Percentiles rank a stretch among this genome's conserved stretches.
Conservation (phyloP, 2,797 vertebrate species). For the Hippocampus kuda region DNA sequence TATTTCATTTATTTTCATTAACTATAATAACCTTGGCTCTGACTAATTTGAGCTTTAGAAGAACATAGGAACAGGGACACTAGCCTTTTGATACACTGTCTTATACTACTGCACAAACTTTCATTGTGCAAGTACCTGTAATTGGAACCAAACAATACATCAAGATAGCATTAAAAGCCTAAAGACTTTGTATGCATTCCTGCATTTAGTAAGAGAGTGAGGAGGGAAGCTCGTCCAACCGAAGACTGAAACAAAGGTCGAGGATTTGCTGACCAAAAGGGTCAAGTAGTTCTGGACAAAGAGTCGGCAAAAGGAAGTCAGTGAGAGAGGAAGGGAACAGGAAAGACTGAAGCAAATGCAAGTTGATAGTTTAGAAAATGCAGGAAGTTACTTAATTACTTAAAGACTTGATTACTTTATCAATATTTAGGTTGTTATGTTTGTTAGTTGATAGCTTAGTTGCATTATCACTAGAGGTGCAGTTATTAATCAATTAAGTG, state of each 20-base stretch:
- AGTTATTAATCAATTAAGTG: too few relatives aligned
- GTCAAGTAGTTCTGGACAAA: conserved; percentile 27
- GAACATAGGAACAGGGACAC: too few relatives aligned
- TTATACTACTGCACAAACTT: too few relatives aligned
- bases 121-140: too few relatives aligned
- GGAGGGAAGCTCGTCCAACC: not conserved
- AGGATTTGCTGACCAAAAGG: conserved; percentile 19
- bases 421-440: not conserved
- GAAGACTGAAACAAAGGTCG: conserved; percentile 23
- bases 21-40: too few relatives aligned
- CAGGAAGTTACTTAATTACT: not conserved
- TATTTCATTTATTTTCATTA: too few relatives aligned
- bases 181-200: not conserved
- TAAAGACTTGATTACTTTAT: not conserved
- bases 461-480: not conserved
- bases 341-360: not conserved
- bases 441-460: not conserved
- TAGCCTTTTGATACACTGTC: too few relatives aligned
- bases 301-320: conserved; percentile 18
- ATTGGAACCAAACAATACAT: too few relatives aligned
- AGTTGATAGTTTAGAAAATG: not conserved
- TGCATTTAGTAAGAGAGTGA: not conserved
- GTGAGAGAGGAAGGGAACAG: conserved; percentile 8
- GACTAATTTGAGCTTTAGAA: too few relatives aligned
- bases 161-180: too few relatives aligned